Percentiles rank a stretch among this genome's conserved stretches.
phyloP scores from a whole-genome alignment of 1,140 invertebrate genomes.

The Drosophila sp. region DNA sequence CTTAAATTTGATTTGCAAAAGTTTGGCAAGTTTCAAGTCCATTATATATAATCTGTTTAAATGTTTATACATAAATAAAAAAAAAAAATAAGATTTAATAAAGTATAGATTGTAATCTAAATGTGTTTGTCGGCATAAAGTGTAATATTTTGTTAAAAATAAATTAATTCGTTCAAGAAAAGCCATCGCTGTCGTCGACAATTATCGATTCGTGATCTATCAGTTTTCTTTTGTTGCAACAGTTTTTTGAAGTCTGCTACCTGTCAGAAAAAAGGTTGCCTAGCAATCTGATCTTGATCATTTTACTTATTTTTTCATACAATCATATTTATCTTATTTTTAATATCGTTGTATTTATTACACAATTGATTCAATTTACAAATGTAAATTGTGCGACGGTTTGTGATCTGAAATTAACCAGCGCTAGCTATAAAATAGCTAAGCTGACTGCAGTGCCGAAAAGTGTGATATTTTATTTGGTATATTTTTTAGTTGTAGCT shows the following conservation, averaged over 20 bases:
- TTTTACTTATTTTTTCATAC: too few relatives aligned
- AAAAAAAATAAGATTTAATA: slow-evolving; percentile 35
- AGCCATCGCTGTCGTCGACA: background rate
- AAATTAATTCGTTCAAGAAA: slow-evolving; percentile 13
- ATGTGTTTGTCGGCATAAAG: background rate
- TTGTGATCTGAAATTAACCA: too few relatives aligned
- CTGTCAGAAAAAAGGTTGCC: background rate
- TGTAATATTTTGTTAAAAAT: slow-evolving; percentile 12
- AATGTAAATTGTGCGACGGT: too few relatives aligned
- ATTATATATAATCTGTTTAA: slow-evolving; percentile 42
- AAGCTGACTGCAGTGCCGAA: too few relatives aligned
- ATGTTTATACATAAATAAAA: slow-evolving; percentile 30
- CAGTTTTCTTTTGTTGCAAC: too few relatives aligned
- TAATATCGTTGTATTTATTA: too few relatives aligned
- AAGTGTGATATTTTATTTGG: background rate
- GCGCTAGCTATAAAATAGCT: too few relatives aligned
- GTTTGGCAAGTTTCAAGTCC: slow-evolving; percentile 6
- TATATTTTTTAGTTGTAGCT: slow-evolving; percentile 9
- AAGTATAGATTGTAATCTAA: slow-evolving; percentile 18
- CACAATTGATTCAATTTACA: too few relatives aligned
- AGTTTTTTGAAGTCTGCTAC: background rate
- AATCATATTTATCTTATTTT: too few relatives aligned
- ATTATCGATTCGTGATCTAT: too few relatives aligned
- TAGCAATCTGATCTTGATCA: too few relatives aligned
- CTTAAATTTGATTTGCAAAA: slow-evolving; percentile 16